phyloP scores from a whole-genome alignment of 2,113 vertebrate species.

The Scartelaos histophorus region DNA sequence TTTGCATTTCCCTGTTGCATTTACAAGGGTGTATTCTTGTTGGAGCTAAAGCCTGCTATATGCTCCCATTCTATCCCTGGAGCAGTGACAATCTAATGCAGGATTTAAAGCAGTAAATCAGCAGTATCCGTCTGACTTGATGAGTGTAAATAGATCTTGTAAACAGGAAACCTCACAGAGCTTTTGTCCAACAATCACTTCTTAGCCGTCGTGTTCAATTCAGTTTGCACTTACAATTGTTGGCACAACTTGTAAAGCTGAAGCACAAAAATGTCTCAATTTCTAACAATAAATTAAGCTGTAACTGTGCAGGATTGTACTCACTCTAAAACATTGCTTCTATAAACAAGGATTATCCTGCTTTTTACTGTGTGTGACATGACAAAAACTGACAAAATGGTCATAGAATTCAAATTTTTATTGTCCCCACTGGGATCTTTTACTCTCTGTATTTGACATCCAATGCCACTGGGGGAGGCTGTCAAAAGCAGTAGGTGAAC shows the following conservation, averaged over 20 bases:
- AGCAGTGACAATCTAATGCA: conserved; percentile 9
- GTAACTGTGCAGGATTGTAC: not conserved
- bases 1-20: conserved; percentile 4
- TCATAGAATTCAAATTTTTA: not conserved
- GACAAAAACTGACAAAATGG: not conserved
- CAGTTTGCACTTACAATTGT: not conserved
- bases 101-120: conserved; percentile 33
- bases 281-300: not conserved
- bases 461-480: not conserved
- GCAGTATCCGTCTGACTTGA: conserved; percentile 10
- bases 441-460: not conserved
- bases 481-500: not conserved
- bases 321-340: not conserved
- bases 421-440: not conserved
- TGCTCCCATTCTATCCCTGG: not conserved
- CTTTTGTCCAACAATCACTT: conserved; percentile 12
- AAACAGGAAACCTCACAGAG: conserved; percentile 2
- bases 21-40: not conserved
- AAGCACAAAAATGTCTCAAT: not conserved
- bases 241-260: not conserved
- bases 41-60: not conserved
- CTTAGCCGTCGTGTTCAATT: conserved; percentile 4
- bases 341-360: not conserved
- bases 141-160: conserved; percentile 25
- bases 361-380: not conserved